Evolutionary conservation across 2,888 invertebrate species (phyloP).

Genomic region (Sturmia bella): DNA sequence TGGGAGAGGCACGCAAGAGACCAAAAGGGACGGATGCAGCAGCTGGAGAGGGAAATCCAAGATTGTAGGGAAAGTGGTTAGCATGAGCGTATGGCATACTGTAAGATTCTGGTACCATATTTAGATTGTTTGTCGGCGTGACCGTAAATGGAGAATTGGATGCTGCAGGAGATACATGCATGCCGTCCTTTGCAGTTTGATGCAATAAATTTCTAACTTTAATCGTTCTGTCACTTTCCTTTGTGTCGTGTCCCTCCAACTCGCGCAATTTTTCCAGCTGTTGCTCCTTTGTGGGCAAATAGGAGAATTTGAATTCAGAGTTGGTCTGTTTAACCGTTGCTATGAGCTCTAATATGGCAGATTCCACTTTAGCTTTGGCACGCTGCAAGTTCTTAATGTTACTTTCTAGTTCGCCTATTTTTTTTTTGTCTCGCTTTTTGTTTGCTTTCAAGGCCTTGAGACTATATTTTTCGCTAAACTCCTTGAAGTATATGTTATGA

Average conservation of each 20-base stretch:
- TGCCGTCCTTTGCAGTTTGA: constrained; percentile 52
- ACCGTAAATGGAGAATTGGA: constrained; percentile 49
- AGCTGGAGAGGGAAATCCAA: constrained; percentile 65
- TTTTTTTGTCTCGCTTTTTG: constrained; percentile 81
- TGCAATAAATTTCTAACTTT: constrained; percentile 57
- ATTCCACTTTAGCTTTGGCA: constrained; percentile 80
- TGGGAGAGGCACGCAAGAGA: constrained; percentile 75
- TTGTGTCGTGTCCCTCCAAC: constrained; percentile 68
- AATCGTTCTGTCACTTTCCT: constrained; percentile 56
- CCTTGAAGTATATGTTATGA: constrained; percentile 80
- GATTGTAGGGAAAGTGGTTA: constrained; percentile 72
- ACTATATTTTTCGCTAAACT: constrained; percentile 79
- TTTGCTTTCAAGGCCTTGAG: constrained; percentile 77
- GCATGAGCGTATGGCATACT: constrained; percentile 74
- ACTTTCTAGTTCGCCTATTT: constrained; percentile 78
- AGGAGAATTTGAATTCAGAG: constrained; percentile 80
- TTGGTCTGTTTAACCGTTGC: constrained; percentile 80
- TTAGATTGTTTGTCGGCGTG: constrained; percentile 54
- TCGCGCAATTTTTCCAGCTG: constrained; percentile 77
- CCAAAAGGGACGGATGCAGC: constrained; percentile 69
- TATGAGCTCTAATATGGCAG: constrained; percentile 80
- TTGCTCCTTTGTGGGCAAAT: constrained; percentile 81
- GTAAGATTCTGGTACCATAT: constrained; percentile 70
- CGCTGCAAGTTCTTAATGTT: constrained; percentile 81
- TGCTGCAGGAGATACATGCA: constrained; percentile 34